These are phyloP conservation scores for Diorhabda carinulata DNA, from an alignment of 1,140 invertebrate species.

Conservation along the genomic window DNA sequence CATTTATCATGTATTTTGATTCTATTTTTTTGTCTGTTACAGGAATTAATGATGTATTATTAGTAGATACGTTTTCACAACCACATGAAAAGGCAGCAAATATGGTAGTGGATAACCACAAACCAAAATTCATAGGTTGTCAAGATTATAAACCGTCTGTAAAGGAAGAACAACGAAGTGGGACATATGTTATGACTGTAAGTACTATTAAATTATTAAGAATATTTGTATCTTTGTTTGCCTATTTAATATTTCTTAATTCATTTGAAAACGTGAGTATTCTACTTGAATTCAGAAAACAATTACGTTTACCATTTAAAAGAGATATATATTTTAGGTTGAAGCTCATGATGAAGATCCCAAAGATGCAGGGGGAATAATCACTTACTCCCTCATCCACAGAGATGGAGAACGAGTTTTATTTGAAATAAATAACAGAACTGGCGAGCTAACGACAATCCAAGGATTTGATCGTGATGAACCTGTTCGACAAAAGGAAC, in stretches of 20 bases:
- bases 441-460: constrained; percentile 70
- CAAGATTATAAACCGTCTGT: constrained; percentile 63
- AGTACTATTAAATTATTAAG: neutral
- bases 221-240: too few relatives aligned
- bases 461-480: constrained; percentile 81
- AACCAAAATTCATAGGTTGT: constrained; percentile 72
- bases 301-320: too few relatives aligned
- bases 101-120: constrained; percentile 38
- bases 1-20: too few relatives aligned
- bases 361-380: constrained; percentile 68
- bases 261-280: too few relatives aligned
- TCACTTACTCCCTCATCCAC: constrained; percentile 76
- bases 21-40: too few relatives aligned
- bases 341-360: constrained; percentile 61
- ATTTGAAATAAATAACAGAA: constrained; percentile 71
- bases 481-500: constrained; percentile 77
- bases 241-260: too few relatives aligned
- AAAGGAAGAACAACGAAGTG: constrained; percentile 61
- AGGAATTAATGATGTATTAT: too few relatives aligned
- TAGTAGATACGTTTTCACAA: neutral
- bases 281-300: too few relatives aligned
- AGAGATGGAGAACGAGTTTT: constrained; percentile 63
- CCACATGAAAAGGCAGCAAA: neutral
- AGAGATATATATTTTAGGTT: constrained; percentile 34
- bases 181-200: constrained; percentile 63